Evolutionary conservation across 1,140 invertebrate genomes (phyloP).

Genomic region (Coboldia fuscipes): DNA sequence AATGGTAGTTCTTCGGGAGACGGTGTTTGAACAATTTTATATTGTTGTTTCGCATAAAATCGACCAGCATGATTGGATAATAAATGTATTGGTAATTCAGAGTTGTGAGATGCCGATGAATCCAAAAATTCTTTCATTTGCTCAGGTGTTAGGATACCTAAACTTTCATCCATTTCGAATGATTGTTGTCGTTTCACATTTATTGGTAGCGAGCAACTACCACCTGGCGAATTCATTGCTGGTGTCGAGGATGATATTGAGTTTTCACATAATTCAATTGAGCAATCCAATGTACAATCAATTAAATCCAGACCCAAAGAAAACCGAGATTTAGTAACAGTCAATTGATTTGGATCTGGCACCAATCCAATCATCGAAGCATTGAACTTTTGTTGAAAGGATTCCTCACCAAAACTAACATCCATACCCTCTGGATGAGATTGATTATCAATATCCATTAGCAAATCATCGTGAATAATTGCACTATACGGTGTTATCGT

Average conservation of each 20-base stretch:
- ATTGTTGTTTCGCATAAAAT: constrained; percentile 12
- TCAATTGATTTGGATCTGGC: no score
- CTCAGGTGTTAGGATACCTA: constrained; percentile 66
- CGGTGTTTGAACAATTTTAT: constrained; percentile 45
- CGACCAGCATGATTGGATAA: neutral
- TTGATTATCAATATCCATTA: no score
- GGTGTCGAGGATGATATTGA: constrained; percentile 11
- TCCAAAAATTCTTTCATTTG: constrained; percentile 43
- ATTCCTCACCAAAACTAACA: no score
- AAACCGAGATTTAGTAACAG: constrained; percentile 9
- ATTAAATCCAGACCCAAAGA: constrained; percentile 17
- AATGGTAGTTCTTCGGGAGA: constrained; percentile 62
- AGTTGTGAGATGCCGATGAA: constrained; percentile 22
- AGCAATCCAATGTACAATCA: constrained; percentile 15
- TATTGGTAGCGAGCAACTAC: constrained; percentile 19
- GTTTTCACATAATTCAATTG: constrained; percentile 17
- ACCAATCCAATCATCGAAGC: no score
- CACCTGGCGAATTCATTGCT: constrained; percentile 5
- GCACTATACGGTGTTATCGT: no score
- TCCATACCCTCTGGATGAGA: no score
- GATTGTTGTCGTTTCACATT: constrained; percentile 41
- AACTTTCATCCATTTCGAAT: constrained; percentile 51
- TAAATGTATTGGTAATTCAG: constrained; percentile 29
- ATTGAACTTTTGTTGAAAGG: no score
- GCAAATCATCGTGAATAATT: no score